Conservation (phyloP, 37 sponge, comb jelly and placozoan species). For the Theonella swinhoei region DNA sequence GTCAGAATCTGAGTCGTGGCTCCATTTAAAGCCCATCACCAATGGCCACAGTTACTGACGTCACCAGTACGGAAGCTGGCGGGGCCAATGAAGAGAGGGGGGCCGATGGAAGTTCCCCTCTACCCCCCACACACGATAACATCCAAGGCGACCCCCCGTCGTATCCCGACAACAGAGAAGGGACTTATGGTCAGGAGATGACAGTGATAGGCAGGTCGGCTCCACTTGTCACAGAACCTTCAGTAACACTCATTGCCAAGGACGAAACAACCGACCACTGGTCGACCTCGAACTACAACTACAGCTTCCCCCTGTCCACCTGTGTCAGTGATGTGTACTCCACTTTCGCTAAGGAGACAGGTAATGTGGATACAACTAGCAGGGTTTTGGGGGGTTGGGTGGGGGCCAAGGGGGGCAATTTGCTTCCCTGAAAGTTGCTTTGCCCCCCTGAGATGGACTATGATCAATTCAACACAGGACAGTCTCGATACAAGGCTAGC, state of each 20-base stretch:
- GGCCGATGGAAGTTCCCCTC: background rate
- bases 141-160: background rate
- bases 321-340: slow-evolving; percentile 44
- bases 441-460: too few relatives aligned
- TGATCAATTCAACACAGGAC: too few relatives aligned
- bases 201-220: background rate
- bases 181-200: background rate
- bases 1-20: too few relatives aligned
- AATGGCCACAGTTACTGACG: background rate
- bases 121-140: background rate
- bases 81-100: background rate
- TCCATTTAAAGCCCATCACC: background rate
- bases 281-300: background rate
- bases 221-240: background rate
- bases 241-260: background rate
- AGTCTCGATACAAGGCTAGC: too few relatives aligned
- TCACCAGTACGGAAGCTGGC: background rate
- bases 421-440: too few relatives aligned
- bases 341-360: slow-evolving; percentile 51
- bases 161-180: background rate
- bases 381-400: slow-evolving; percentile 38
- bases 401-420: background rate
- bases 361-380: background rate
- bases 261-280: background rate
- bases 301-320: slow-evolving; percentile 42